Evolutionary conservation across 2,797 vertebrate species (phyloP), one percentile per base, ranked within the genome.

Genomic region (Serranus cabrilla): DNA sequence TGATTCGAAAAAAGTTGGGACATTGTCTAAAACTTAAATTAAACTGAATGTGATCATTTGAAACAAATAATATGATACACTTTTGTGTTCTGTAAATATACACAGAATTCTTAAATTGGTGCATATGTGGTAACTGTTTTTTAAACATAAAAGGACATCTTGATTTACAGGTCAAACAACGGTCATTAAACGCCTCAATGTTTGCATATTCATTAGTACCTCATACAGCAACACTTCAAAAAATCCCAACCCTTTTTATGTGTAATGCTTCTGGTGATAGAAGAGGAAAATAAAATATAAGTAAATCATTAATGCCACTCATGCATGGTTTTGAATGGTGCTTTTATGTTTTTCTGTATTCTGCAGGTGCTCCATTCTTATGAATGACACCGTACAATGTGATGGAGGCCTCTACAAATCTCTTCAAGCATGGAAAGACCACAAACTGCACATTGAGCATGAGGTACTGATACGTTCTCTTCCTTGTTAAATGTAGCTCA

Each of bases 401-500:
- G 97, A 99, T 79, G 94, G 95, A 45, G 96, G 97, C 71, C 93
- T 99, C 50, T 99, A 98, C 90, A 96, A 95, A 80, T 99, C 97
- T 56, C 94, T 98, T 63, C 96, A 97, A 87, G 97, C 97, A 5
- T 98, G 97, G 97, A 99, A 98, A 84, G 98, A 99, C 87, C 98
- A 99, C 92, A 99, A 99, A 82, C 93, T 99, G 56, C 98, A 99
- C 87, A 98, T 99, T 20, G 98, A 99, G 87, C 98, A 99, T 0
- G 98, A 99, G 96, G 98, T 99, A 81, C 83, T 80, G 21, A 21
- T 6, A 1, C 10, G 7, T 18, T 58, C 23, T 92, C 23, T 5
- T 16, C 11, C 37, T 60, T 21, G 2, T 27, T 27, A 61, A 65
- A 59, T 37, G 20, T 14, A 13, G 8, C 2, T 1, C 8, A 94